Base-by-base conservation (phyloP, 2,797 vertebrate species). In the Alcedo quadribrachys region DNA sequence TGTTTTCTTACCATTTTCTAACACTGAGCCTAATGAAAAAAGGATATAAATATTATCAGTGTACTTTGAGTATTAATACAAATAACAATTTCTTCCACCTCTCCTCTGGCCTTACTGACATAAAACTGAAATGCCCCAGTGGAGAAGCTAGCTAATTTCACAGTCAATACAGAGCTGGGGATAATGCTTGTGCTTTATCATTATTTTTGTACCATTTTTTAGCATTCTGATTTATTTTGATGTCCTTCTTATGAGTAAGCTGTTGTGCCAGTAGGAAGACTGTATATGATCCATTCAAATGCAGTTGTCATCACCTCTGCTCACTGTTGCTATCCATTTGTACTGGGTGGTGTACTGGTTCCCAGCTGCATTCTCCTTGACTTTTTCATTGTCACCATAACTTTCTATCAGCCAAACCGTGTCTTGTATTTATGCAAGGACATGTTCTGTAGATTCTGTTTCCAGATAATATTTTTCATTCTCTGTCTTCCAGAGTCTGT, bases 401-500 rank as follows among this genome's bases (percentile, higher is more conserved):
- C 24, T 81, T 87, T 76, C 50, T 60, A 78, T 33, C 46, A 81
- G 54, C 61, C 89, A 85, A 81, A 62, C 17, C 0, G 0, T 90
- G 68, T 21, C 43, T 71, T 85, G 30, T 0, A 78, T 83, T 95
- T 91, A 71, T 95, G 82, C 70, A 89, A 93, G 70, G 55, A 74
- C 73, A 53, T 1, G 30, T 63, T 91, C 80, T 69, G 91, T 43
- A 86, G 25, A 76, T 79, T 91, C 70, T 87, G 87, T 66, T 92
- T 85, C 77, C 84, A 74, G 77, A 88, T 93, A 89, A 91, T 91
- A n/a, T 68, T 73, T 71, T 55, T 78, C 73, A 69, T 87, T 92
- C 60, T 19, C 35, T 89, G 70, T 79, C 60, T 87, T 88, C 74
- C 71, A 86, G 81, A 83, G 67, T 17, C 70, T 89, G 69, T 75